Conservation (phyloP, 2,888 invertebrate species). For the Clitarchus hookeri region DNA sequence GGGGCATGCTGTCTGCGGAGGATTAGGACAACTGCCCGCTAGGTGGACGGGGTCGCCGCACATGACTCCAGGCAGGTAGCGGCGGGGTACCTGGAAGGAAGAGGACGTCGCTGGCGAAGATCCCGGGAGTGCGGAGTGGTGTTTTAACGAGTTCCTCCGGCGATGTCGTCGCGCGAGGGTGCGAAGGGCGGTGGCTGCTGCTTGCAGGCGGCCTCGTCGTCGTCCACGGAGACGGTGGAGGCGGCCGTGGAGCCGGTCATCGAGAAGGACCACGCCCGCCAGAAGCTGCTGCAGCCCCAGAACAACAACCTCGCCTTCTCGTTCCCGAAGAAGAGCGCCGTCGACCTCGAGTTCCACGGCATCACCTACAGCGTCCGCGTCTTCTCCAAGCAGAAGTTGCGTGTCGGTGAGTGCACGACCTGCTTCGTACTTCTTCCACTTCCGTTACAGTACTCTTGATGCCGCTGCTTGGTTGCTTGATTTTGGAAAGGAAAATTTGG, state of each 20-base stretch:
- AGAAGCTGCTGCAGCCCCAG: not conserved
- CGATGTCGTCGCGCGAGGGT: not conserved
- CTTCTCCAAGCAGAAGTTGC: constrained; percentile 61
- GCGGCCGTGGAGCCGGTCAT: not conserved
- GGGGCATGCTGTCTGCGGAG: too few species aligned
- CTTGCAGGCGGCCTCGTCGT: not conserved
- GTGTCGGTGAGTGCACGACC: constrained; percentile 60
- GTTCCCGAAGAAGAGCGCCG: constrained; percentile 63
- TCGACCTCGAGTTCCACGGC: constrained; percentile 71
- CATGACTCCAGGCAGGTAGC: too few species aligned
- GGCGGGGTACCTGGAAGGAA: too few species aligned
- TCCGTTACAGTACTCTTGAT: too few species aligned
- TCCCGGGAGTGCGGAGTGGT: not conserved
- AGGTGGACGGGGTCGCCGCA: too few species aligned
- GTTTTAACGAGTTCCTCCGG: not conserved
- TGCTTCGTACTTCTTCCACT: too few species aligned
- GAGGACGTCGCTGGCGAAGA: too few species aligned
- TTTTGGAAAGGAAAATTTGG: too few species aligned
- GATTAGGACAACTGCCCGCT: too few species aligned
- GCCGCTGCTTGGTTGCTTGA: too few species aligned
- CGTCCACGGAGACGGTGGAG: not conserved
- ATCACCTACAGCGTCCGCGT: constrained; percentile 66
- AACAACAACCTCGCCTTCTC: not conserved
- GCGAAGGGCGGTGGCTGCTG: not conserved
- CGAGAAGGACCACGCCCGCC: not conserved